A percentile compares a stretch with the other conserved stretches of the same genome.
phyloP scores from a whole-genome alignment of 1,140 invertebrate species.

The Linepithema humile region DNA sequence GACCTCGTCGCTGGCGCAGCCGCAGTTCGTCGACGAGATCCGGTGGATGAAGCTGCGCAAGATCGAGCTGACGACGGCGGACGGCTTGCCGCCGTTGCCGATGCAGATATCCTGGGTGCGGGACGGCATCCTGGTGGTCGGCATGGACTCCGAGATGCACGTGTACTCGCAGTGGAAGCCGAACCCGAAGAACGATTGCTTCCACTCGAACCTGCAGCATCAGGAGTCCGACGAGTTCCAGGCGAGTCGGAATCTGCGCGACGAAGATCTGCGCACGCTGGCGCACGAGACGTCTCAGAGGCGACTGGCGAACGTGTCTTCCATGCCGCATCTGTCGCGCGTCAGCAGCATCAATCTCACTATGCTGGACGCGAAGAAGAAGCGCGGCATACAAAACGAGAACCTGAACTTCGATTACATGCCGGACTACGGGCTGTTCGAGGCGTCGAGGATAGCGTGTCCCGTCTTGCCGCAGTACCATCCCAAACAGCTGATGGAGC shows the following conservation, averaged over 20 bases:
- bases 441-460: constrained; percentile 97
- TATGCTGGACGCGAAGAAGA: constrained; percentile 89
- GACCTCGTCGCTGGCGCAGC: constrained; percentile 93
- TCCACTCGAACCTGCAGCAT: constrained; percentile 81
- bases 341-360: constrained; percentile 93
- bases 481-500: constrained; percentile 98
- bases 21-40: constrained; percentile 93
- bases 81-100: constrained; percentile 97
- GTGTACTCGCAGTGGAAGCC: constrained; percentile 99
- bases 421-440: constrained; percentile 97
- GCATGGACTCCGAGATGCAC: constrained; percentile 99
- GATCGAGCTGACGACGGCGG: constrained; percentile 96
- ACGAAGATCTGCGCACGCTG: constrained; percentile 91
- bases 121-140: constrained; percentile 98
- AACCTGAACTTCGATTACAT: constrained; percentile 89
- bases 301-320: constrained; percentile 89
- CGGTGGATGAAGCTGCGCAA: constrained; percentile 98
- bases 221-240: constrained; percentile 87
- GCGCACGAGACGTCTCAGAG: constrained; percentile 89
- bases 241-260: constrained; percentile 91
- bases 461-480: constrained; percentile 99
- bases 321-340: constrained; percentile 91
- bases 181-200: constrained; percentile 85
- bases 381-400: constrained; percentile 87
- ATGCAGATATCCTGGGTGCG: constrained; percentile 99